Evolutionary conservation across 2,888 invertebrate species (phyloP).

Genomic region (Esperia sulphurella): DNA sequence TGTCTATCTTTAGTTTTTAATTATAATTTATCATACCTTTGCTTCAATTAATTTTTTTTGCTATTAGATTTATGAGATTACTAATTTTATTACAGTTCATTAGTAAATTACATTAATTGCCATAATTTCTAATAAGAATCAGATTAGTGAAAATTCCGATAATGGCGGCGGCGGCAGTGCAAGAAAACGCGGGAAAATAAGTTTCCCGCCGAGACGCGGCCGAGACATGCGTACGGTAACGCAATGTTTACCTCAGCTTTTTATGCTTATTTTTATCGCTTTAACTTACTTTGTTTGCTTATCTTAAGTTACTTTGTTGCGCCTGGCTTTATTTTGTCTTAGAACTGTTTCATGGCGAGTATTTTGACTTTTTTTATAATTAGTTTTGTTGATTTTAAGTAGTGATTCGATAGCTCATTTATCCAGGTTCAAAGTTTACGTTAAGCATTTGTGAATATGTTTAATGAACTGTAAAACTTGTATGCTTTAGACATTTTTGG

Average conservation of each 20-base stretch:
- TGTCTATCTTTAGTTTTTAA: too few relatives aligned
- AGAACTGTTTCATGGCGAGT: neutral
- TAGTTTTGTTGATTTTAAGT: too few relatives aligned
- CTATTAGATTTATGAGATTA: too few relatives aligned
- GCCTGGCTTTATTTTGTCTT: neutral
- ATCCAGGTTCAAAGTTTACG: too few relatives aligned
- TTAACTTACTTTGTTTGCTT: slow-evolving; percentile 5
- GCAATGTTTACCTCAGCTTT: slow-evolving; percentile 55
- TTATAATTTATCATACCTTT: too few relatives aligned
- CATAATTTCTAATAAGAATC: slow-evolving; percentile 49
- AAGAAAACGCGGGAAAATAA: slow-evolving; percentile 72
- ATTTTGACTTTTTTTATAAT: too few relatives aligned
- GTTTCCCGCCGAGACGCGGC: slow-evolving; percentile 64
- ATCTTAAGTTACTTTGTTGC: neutral
- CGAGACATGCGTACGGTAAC: slow-evolving; percentile 68
- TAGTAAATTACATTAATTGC: neutral
- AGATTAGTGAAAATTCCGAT: slow-evolving; percentile 45
- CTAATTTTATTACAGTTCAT: too few relatives aligned
- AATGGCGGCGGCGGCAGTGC: slow-evolving; percentile 36
- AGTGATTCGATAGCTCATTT: too few relatives aligned
- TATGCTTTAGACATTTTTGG: too few relatives aligned
- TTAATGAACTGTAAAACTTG: too few relatives aligned
- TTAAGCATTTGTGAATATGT: too few relatives aligned
- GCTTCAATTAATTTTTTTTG: too few relatives aligned
- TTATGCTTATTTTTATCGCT: slow-evolving; percentile 28